Base-by-base conservation (phyloP, 2,888 invertebrate species). In the Platycnemis pennipes region DNA sequence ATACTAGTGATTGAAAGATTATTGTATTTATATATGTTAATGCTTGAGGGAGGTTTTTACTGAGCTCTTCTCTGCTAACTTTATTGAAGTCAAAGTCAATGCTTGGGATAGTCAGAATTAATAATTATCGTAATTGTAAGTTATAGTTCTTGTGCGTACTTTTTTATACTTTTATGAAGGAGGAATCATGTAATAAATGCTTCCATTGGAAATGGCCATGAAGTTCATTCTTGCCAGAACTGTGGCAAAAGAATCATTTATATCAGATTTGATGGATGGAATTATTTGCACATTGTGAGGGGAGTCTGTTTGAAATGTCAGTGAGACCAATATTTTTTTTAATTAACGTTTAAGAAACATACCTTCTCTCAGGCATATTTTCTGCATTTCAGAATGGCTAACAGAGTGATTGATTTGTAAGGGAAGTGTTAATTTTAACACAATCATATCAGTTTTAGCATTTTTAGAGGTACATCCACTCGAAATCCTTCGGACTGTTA, bases 401-500 rank as follows among this genome's bases (percentile, higher is more conserved):
- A 88, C 31, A 49, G 26, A 53, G 42, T 91, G 56, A 45, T 13
- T 26, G 42, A 63, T 42, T 44, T 42, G n/a, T 44, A 63, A 63
- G 42, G 44, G 69, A 63, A n/a, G 91, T 63, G 56, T 69, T 53
- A 1, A 37, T 77, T 19, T 22, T 22, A 26, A 77, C 37, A 37
- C 26, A 44, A 91, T 69, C 91, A 91, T 91, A 91, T 91, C 91
- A 63, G 63, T 63, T 31, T 13, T 63, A 63, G 26, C 63, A 42
- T 63, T 91, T 44, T 91, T 26, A 69, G n/a, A 77, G 26, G 16
- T 7, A 63, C 63, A 69, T 44, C 63, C 91, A 63, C 91, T 63
- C 91, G 26, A 37, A 91, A 91, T 91, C 45, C 91, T 91, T 91
- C 91, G 63, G 37, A 91, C 91, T 91, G 91, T 91, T 91, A 91